A percentile compares a stretch with the other conserved stretches of the same genome.
These are phyloP conservation scores for Ptychobarbus kaznakovi DNA, from an alignment of 2,797 vertebrate genomes.

Conservation along the genomic window DNA sequence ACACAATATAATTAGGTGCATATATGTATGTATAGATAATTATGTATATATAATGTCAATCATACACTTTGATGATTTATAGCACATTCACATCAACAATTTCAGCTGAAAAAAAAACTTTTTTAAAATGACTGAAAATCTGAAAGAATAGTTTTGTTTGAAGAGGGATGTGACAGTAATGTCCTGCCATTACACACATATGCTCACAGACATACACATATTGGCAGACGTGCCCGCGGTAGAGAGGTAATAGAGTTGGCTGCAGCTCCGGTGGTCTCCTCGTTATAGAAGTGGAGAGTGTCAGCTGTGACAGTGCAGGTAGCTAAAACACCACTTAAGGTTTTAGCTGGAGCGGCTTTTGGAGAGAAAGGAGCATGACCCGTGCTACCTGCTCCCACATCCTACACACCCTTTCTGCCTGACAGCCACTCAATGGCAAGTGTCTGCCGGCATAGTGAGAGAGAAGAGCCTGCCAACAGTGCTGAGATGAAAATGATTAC, in stretches of 20 bases:
- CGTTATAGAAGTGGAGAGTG: slow-evolving; percentile 78
- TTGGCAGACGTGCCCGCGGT: slow-evolving; percentile 72
- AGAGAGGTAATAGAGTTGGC: slow-evolving; percentile 77
- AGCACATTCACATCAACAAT: background rate
- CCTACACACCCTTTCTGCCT: slow-evolving; percentile 79
- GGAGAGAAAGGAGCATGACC: slow-evolving; percentile 80
- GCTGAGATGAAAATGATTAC: slow-evolving; percentile 82
- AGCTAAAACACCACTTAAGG: slow-evolving; percentile 82
- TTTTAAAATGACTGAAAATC: background rate
- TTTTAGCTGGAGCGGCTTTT: slow-evolving; percentile 82
- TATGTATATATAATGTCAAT: background rate
- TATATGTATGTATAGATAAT: background rate
- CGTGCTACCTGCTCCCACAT: slow-evolving; percentile 76
- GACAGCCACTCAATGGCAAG: slow-evolving; percentile 81
- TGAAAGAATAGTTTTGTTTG: background rate
- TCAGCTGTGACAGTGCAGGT: slow-evolving; percentile 82
- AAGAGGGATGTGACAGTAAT: slow-evolving; percentile 43
- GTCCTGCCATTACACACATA: slow-evolving; percentile 41
- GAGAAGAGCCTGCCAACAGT: slow-evolving; percentile 72
- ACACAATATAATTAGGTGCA: background rate
- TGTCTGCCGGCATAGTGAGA: slow-evolving; percentile 78
- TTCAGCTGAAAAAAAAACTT: background rate
- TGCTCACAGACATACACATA: slow-evolving; percentile 35
- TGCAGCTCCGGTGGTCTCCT: slow-evolving; percentile 79
- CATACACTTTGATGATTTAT: background rate